Base-by-base conservation (phyloP, 2,888 invertebrate species). In the Drosophila longiperda region DNA sequence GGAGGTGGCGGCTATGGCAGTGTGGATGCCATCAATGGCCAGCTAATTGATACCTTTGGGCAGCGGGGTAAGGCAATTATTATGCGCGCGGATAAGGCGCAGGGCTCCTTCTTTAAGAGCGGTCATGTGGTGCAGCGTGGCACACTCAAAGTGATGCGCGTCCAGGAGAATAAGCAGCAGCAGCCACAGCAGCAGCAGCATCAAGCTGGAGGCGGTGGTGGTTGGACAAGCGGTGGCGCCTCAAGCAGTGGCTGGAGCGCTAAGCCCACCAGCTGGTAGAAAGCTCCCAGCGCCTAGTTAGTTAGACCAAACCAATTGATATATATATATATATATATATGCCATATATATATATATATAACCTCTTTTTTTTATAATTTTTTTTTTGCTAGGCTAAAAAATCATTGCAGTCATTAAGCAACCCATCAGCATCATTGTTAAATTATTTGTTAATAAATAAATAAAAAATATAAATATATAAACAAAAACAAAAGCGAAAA, bases 91-190 rank as follows among this genome's bases (percentile, higher is more conserved):
- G 87, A 83, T 6, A 64, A 87, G 20, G 82, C 90, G 5, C 88
- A 87, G 5, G 80, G 76, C n/a, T 75, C 70, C 42, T 83, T 75
- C 66, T 90, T 83, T 50, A 81, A 81, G 36, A 82, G 91, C 64
- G 91, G 91, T 0, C 91, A 90, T 73, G 91, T 92, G 17, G 80
- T 91, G 29, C 83, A 92, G 67, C 82, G 82, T 6, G 91, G 91
- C 49, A 81, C 78, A 1, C 73, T 91, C n/a, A 83, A 92, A 64
- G 76, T 91, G 62, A 91, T 71, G 75, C 78, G 70, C 0, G 89
- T 87, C 20, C 50, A 78, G 63, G 77, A 90, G n/a, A 68, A 80
- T 17, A 77, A 82, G 48, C 79, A 85, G 26, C 82, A 73, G n/a
- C 70, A 79, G 40, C 49, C 38, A 8, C 58, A 49, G 32, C 81